Evolutionary conservation across 2,888 invertebrate species (phyloP), one percentile per base, ranked within the genome.

Genomic region (Polydesmus complanatus): DNA sequence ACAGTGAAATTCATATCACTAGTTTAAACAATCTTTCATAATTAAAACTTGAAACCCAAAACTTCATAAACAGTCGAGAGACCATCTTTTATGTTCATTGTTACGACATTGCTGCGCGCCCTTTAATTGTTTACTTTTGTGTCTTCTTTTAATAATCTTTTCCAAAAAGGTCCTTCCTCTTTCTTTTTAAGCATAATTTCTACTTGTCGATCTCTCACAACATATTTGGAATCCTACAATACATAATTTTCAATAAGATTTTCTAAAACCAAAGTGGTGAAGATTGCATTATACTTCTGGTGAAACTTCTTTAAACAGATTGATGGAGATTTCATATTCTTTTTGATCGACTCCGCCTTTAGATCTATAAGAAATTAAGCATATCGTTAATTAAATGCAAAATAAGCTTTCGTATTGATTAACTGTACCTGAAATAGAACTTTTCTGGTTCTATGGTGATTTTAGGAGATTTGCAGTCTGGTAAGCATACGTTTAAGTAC

Each of bases 401-500:
- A 60, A 54, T 47, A 3, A 27, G 8, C 54, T 3, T 58, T 27
- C 26, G 52, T 25, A 47, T 23, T 19, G 3, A 48, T 21, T 23
- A 65, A 21, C 23, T 56, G 62, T 64, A 72, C 72, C 85, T 88
- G 74, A 92, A 93, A 74, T 82, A 83, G 69, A 93, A 79, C 66
- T 74, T 76, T 60, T 76, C 73, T 49, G 75, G 70, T 64, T 81
- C 81, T 71, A 81, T 79, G 77, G 83, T 86, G 69, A 94, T 83
- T 68, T 80, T 81, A 59, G 92, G 90, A 70, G 87, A 81, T 78
- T 87, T 88, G 72, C 87, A 86, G 71, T 86, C 86, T 79, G 93
- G 94, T 70, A 95, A 80, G 76, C 88, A 88, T 73, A 96, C 84
- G 67, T 92, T 94, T 68, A 97, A 80, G 72, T 84, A 90, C 65